Percentiles rank a stretch among this genome's conserved stretches.
Evolutionary conservation across 2,888 invertebrate genomes (phyloP).

Genomic region (Apodemia zela): DNA sequence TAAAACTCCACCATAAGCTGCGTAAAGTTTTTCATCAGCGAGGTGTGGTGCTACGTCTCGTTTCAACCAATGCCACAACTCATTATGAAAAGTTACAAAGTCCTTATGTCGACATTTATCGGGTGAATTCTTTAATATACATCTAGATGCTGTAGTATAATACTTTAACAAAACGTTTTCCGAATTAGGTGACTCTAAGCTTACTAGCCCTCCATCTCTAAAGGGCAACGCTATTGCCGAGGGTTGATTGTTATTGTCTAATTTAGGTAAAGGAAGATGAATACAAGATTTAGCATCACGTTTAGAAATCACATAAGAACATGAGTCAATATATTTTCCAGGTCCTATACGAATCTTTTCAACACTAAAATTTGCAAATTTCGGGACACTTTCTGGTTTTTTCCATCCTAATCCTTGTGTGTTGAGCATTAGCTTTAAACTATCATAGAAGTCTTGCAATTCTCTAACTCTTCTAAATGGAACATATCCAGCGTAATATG

Average conservation of each 20-base stretch:
- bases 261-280: slow-evolving; percentile 55
- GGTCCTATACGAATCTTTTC: slow-evolving; percentile 53
- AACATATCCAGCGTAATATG: slow-evolving; percentile 69
- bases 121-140: slow-evolving; percentile 60
- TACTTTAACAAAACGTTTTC: slow-evolving; percentile 61
- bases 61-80: slow-evolving; percentile 73
- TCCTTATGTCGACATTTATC: slow-evolving; percentile 57
- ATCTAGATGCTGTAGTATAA: slow-evolving; percentile 61
- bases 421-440: slow-evolving; percentile 51
- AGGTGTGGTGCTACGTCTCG: slow-evolving; percentile 63
- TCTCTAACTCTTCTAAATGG: slow-evolving; percentile 50
- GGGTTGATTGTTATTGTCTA: slow-evolving; percentile 52
- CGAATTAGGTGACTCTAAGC: slow-evolving; percentile 49
- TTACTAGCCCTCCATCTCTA: slow-evolving; percentile 52
- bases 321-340: slow-evolving; percentile 35
- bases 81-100: slow-evolving; percentile 64
- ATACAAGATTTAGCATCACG: slow-evolving; percentile 60
- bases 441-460: slow-evolving; percentile 53
- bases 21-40: slow-evolving; percentile 58
- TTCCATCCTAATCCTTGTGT: slow-evolving; percentile 66
- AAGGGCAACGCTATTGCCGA: slow-evolving; percentile 61
- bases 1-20: slow-evolving; percentile 63
- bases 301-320: slow-evolving; percentile 49
- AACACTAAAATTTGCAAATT: slow-evolving; percentile 60
- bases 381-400: slow-evolving; percentile 43